A percentile compares a stretch with the other conserved stretches of the same genome.
Conservation (phyloP, 2,113 vertebrate genomes). For the Corythornis vintsioides region DNA sequence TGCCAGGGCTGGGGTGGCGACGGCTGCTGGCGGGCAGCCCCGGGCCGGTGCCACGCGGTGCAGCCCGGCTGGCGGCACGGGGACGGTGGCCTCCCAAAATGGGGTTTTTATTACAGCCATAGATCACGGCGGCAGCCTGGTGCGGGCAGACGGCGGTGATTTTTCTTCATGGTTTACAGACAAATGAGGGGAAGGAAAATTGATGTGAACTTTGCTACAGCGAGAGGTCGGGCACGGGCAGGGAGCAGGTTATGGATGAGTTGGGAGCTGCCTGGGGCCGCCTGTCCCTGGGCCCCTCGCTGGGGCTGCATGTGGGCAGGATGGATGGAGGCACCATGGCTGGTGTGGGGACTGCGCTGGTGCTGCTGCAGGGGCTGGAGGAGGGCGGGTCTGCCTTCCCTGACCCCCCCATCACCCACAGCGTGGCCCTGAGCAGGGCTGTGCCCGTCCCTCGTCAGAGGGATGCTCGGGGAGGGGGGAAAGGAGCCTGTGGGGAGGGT, state of each 20-base stretch:
- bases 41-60: fast-evolving
- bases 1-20: neutral
- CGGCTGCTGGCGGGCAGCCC: neutral
- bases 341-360: fast-evolving
- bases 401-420: fast-evolving
- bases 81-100: conserved; percentile 31
- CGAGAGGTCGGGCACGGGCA: neutral
- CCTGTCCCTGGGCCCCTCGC: neutral
- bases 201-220: conserved; percentile 62
- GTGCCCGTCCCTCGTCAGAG: fast-evolving
- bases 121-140: conserved; percentile 36
- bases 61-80: neutral
- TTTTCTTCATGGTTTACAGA: conserved; percentile 75
- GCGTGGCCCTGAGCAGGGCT: neutral
- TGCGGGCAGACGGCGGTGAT: conserved; percentile 33
- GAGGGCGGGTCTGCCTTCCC: neutral
- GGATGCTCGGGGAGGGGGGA: too few relatives aligned
- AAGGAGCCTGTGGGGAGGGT: neutral
- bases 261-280: neutral
- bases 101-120: conserved; percentile 63
- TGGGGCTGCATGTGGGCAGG: neutral
- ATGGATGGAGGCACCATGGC: neutral
- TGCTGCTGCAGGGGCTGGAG: neutral
- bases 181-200: conserved; percentile 75
- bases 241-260: conserved; percentile 38